Conservation (phyloP, 30 jellyfish, hydroid and myxozoan genomes). For the Pseudorhiza aurosa region DNA sequence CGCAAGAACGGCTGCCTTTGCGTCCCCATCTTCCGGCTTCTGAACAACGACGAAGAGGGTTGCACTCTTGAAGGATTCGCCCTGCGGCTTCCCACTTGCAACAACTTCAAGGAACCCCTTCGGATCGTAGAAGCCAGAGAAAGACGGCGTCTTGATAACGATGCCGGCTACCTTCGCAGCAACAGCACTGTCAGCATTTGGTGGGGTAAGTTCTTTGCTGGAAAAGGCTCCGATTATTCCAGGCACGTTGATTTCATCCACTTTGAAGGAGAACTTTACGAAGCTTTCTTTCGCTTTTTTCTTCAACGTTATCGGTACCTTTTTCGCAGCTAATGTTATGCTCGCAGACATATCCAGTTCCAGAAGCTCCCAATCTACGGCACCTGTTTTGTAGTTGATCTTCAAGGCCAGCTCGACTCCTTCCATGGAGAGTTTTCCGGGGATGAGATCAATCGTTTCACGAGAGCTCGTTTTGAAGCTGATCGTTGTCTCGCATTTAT, state of each 20-base stretch:
- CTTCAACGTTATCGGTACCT: slow-evolving; percentile 22
- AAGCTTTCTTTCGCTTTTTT: slow-evolving; percentile 45
- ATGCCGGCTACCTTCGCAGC: slow-evolving; percentile 40
- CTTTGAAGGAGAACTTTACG: slow-evolving; percentile 41
- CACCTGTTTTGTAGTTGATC: slow-evolving; percentile 61
- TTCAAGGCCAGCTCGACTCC: slow-evolving; percentile 36
- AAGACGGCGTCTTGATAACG: slow-evolving; percentile 19
- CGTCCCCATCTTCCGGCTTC: slow-evolving; percentile 54
- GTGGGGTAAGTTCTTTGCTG: slow-evolving; percentile 25
- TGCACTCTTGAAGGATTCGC: slow-evolving; percentile 42
- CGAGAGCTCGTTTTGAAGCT: slow-evolving; percentile 33
- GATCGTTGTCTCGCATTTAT: slow-evolving; percentile 61
- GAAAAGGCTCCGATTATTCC: slow-evolving; percentile 22
- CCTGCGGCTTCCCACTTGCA: slow-evolving; percentile 57
- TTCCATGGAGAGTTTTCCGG: slow-evolving; percentile 55
- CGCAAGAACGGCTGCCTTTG: slow-evolving; percentile 49
- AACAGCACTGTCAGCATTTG: slow-evolving; percentile 27
- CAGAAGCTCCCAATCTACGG: slow-evolving; percentile 63
- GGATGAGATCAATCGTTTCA: slow-evolving; percentile 59
- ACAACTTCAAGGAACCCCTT: slow-evolving; percentile 68
- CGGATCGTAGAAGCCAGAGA: slow-evolving; percentile 68
- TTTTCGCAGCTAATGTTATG: slow-evolving; percentile 35
- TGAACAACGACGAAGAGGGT: slow-evolving; percentile 49
- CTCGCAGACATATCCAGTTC: slow-evolving; percentile 33
- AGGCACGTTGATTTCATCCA: slow-evolving; percentile 45